These are phyloP conservation scores for Epistrophella euchroma DNA, from an alignment of 2,888 invertebrate species.

Conservation along the genomic window DNA sequence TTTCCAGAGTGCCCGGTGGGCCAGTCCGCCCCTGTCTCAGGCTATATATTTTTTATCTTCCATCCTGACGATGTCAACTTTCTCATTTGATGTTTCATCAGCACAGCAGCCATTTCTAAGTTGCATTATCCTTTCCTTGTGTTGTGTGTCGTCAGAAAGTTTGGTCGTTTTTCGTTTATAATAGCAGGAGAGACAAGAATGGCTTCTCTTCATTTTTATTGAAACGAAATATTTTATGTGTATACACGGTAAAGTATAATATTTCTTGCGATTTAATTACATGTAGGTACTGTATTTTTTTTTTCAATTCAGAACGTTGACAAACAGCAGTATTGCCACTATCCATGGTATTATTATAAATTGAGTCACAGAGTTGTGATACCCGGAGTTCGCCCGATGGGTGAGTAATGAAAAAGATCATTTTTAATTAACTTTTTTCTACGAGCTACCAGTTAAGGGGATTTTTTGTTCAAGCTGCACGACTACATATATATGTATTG, in stretches of 20 bases:
- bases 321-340: background rate
- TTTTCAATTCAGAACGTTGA: background rate
- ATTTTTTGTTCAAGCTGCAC: background rate
- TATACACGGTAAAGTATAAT: background rate
- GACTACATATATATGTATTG: background rate
- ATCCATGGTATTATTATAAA: background rate
- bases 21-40: too few species aligned
- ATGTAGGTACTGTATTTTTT: background rate
- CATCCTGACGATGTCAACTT: background rate
- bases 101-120: background rate
- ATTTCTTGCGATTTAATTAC: background rate
- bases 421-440: conserved; percentile 5
- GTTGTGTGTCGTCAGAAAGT: background rate
- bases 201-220: background rate
- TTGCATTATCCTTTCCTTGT: background rate
- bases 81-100: background rate
- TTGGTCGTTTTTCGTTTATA: background rate
- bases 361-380: background rate
- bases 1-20: too few species aligned
- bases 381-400: background rate
- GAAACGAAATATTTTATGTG: background rate
- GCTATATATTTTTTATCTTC: background rate
- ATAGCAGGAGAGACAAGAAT: background rate
- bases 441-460: background rate
- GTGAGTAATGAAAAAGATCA: background rate